Conservation (phyloP, 2,888 invertebrate genomes). For the Idaea straminata region DNA sequence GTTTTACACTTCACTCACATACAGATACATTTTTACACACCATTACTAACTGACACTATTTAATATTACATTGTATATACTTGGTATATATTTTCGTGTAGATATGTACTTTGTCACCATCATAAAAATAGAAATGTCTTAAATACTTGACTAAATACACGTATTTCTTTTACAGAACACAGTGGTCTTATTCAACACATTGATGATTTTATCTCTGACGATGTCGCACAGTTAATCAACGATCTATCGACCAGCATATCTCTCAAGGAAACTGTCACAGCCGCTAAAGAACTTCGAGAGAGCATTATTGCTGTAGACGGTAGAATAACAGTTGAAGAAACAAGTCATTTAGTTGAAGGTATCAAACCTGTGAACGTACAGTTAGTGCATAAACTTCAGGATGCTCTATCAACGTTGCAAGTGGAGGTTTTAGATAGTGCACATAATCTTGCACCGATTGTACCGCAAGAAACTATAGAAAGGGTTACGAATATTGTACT, state of each 20-base stretch:
- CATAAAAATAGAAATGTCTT: background rate
- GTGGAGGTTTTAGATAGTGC: constrained; percentile 36
- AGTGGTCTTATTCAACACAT: constrained; percentile 32
- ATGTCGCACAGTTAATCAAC: constrained; percentile 30
- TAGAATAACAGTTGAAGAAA: constrained; percentile 17
- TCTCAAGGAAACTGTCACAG: constrained; percentile 32
- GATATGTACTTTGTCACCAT: background rate
- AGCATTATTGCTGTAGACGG: constrained; percentile 21
- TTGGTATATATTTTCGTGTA: background rate
- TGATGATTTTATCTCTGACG: constrained; percentile 39
- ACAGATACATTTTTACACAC: background rate
- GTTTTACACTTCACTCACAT: background rate
- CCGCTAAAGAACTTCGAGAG: constrained; percentile 36
- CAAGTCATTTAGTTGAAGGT: constrained; percentile 12
- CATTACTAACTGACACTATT: background rate
- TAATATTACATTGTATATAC: background rate
- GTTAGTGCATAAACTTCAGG: constrained; percentile 35
- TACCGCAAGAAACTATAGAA: constrained; percentile 34
- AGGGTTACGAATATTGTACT: constrained; percentile 41
- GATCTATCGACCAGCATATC: constrained; percentile 28
- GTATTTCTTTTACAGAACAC: constrained; percentile 17
- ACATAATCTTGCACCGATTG: constrained; percentile 25
- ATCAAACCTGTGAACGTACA: constrained; percentile 27
- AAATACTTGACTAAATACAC: constrained; percentile 7
- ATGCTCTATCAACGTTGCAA: constrained; percentile 37